phyloP scores from a whole-genome alignment of 2,113 vertebrate genomes.

The Lepidothrix coronata region DNA sequence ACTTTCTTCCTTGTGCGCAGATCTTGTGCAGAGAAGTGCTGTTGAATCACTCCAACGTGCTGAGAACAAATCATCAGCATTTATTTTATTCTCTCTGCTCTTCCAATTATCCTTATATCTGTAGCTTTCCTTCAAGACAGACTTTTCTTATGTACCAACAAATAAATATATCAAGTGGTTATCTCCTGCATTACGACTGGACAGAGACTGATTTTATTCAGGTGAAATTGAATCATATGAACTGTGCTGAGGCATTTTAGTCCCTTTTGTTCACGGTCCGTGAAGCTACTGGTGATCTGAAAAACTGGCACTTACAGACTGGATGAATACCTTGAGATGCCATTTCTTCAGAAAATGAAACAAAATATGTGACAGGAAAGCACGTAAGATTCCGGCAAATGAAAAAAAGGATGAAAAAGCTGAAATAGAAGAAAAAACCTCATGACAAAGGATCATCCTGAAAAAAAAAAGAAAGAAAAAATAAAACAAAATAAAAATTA shows the following conservation, averaged over 20 bases:
- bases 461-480: not conserved
- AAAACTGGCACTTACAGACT: not conserved
- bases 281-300: not conserved
- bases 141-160: not conserved
- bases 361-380: not conserved
- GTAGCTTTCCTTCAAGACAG: not conserved
- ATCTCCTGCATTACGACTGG: not conserved
- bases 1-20: not conserved
- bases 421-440: not conserved
- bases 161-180: not conserved
- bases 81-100: not conserved
- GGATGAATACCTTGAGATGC: not conserved
- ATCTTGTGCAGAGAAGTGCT: not conserved
- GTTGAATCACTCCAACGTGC: not conserved
- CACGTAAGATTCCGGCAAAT: not conserved
- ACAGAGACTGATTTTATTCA: not conserved
- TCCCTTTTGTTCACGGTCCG: not conserved
- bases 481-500: not conserved
- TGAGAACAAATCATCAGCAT: not conserved
- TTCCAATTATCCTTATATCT: not conserved
- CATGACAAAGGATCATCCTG: not conserved
- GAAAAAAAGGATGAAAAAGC: not conserved
- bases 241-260: not conserved
- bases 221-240: not conserved
- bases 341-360: not conserved